Percentiles rank a stretch among this genome's conserved stretches.
Evolutionary conservation across 2,888 invertebrate species (phyloP).

Genomic region (Andrena marginata): DNA sequence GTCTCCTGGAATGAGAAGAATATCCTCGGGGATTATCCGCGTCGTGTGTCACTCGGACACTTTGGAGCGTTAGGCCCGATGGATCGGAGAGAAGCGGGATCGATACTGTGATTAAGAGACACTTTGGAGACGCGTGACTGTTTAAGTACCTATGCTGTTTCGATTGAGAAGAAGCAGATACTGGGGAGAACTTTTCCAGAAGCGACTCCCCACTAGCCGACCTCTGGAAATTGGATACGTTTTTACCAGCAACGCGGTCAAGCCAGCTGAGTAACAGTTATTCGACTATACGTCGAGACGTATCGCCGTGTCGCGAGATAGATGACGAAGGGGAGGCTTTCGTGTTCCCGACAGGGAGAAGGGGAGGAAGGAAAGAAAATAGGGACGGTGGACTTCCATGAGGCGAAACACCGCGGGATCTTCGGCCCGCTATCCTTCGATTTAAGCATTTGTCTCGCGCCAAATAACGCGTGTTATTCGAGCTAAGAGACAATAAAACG

Average conservation of each 20-base stretch:
- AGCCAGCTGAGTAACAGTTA: conserved; percentile 40
- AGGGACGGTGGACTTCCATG: conserved; percentile 50
- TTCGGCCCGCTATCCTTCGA: conserved; percentile 61
- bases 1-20: conserved; percentile 43
- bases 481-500: conserved; percentile 78
- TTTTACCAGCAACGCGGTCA: conserved; percentile 43
- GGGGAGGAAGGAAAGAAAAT: conserved; percentile 9
- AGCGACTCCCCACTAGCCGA: conserved; percentile 14
- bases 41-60: conserved; percentile 60
- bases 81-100: conserved; percentile 34
- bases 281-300: conserved; percentile 22
- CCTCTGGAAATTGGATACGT: conserved; percentile 48
- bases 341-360: conserved; percentile 30
- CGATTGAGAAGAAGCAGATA: background rate
- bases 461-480: conserved; percentile 81
- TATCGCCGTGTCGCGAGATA: conserved; percentile 21
- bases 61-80: conserved; percentile 23
- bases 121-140: background rate
- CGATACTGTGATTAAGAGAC: conserved; percentile 6
- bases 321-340: conserved; percentile 41
- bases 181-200: conserved; percentile 12
- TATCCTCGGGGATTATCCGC: conserved; percentile 65
- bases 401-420: conserved; percentile 61
- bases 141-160: too few relatives aligned
- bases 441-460: conserved; percentile 77